Evolutionary conservation across 2,797 vertebrate species (phyloP), one percentile per base, ranked within the genome.

Genomic region (Lophotriccus pileatus): DNA sequence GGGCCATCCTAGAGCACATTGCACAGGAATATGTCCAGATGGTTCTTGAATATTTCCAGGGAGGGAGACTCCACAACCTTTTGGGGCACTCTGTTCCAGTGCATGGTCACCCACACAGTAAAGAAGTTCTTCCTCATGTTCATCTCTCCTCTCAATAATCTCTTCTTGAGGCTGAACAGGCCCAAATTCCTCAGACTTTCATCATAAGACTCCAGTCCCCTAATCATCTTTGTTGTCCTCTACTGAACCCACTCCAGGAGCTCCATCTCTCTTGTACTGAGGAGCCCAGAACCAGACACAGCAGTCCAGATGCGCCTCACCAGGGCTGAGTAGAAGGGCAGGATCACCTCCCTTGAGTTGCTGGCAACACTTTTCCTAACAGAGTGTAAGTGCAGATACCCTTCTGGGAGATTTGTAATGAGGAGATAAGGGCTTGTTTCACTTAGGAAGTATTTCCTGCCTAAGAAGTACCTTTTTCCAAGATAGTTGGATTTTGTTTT

Each of bases 271-370:
- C 44, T 20, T 14, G 23, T 14, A 0, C 17, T 74, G 53, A 67
- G 60, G 60, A 74, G 60, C 77, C 85, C 60, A 60, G 46, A 67
- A 34, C 39, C 22, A 24, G 39, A 53, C 53, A 15, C 46, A 87
- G 68, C 24, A 9, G 12, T 74, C 14, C 76, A 66, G 52, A 11
- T 39, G 37, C 44, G 27, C 44, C 20, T 58, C 67, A 44, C 0
- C 0, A 46, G 60, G 14, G 52, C 21, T 74, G 20, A 52, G 60
- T 0, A 59, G 46, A 25, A 20, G 36, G n/a, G 10, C 67, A 79
- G 43, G 23, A 66, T n/a, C 28, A 10, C 13, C 1, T 50, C 21
- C 60, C 18, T 79, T 0, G 0, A 4, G 14, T 11, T 52, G 30
- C 39, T 34, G 68, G 24, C n/a, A 30, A 0, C 39, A 39, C 2